Evolutionary conservation across 2,888 invertebrate species (phyloP).

Genomic region (Gonocerus acuteangulatus): DNA sequence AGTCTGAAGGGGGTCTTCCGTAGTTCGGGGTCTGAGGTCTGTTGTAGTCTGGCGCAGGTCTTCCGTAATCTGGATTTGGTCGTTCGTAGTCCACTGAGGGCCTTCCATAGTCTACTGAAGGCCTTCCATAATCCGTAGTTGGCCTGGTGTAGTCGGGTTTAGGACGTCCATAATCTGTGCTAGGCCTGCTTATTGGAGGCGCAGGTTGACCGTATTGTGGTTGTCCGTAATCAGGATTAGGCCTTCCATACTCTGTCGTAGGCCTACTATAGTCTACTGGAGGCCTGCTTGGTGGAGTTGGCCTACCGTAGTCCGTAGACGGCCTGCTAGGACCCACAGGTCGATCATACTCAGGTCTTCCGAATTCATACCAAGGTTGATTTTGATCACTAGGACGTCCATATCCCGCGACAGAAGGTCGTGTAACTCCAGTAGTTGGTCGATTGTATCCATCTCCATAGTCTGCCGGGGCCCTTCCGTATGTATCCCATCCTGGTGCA

Average conservation of each 20-base stretch:
- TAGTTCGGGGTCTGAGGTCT: neutral
- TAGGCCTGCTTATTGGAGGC: neutral
- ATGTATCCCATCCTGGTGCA: neutral
- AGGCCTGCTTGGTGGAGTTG: neutral
- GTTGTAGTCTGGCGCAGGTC: constrained; percentile 2
- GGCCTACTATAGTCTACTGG: neutral
- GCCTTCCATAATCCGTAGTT: constrained; percentile 13
- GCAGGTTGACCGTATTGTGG: neutral
- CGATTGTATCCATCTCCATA: neutral
- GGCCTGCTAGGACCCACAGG: neutral
- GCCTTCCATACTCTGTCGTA: neutral
- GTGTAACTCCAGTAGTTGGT: neutral
- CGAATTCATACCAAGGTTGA: neutral
- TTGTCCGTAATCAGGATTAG: neutral
- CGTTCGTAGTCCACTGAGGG: constrained; percentile 6
- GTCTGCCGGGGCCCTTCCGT: neutral
- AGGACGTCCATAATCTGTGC: constrained; percentile 6
- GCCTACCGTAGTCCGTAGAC: constrained; percentile 2
- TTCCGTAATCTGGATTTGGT: neutral
- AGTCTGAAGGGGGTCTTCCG: constrained; percentile 10
- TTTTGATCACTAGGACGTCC: neutral
- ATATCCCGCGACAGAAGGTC: neutral
- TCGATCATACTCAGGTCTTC: constrained; percentile 12
- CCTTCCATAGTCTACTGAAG: constrained; percentile 1
- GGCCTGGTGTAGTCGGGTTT: constrained; percentile 11